phyloP scores from a whole-genome alignment of 2,797 vertebrate species.

The Bradypus variegatus region DNA sequence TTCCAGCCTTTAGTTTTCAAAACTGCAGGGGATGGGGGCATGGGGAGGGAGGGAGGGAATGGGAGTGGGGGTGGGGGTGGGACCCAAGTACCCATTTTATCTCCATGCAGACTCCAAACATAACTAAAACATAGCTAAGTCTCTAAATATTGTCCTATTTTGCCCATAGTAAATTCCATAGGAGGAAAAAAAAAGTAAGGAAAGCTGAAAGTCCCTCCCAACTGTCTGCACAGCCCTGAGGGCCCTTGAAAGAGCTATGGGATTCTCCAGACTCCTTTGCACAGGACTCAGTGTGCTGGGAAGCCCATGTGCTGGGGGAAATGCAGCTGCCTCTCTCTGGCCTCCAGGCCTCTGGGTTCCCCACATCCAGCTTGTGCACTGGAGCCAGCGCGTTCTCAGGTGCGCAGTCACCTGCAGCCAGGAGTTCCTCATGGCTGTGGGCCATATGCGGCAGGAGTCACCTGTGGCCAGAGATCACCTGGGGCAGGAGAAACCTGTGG shows the following conservation, averaged over 20 bases:
- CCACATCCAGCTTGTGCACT: neutral
- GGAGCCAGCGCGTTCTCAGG: too few species aligned
- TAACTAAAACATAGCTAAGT: neutral
- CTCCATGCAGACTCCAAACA: neutral
- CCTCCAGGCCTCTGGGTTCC: neutral
- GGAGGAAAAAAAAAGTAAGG: neutral
- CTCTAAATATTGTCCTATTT: neutral
- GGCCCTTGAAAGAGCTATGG: neutral
- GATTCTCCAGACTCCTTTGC: too few species aligned
- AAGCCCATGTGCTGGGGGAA: neutral
- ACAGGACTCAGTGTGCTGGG: neutral
- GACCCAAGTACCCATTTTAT: neutral
- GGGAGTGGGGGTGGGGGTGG: too few species aligned
- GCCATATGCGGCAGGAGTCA: too few species aligned
- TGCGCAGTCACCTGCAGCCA: neutral
- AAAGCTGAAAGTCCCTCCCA: neutral
- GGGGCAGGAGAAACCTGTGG: neutral
- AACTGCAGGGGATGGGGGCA: too few species aligned
- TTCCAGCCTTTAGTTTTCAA: too few species aligned
- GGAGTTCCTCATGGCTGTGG: too few species aligned
- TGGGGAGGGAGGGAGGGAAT: too few species aligned
- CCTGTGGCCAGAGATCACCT: too few species aligned
- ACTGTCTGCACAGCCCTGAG: neutral
- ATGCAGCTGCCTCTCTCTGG: rapidly evolving
- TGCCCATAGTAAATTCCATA: neutral